Evolutionary conservation across 2,888 invertebrate species (phyloP), one percentile per base, ranked within the genome.

Genomic region (Hydroisotoma schaefferi): DNA sequence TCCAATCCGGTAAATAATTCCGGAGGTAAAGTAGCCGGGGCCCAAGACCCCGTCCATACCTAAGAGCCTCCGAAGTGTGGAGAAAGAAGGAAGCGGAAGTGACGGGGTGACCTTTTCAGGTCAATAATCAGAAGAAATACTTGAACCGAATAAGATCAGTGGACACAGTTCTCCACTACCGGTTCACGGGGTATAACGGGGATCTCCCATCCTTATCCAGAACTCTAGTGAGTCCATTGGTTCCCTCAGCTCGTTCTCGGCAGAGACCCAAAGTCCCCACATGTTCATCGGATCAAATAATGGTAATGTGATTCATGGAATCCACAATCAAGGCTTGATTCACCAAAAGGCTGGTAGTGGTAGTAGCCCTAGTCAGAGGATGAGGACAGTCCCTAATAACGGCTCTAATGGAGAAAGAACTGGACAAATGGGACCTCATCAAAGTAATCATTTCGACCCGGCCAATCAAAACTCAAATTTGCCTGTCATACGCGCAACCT

Each of bases 1-100:
- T n/a, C n/a, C n/a, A n/a, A n/a, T n/a, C n/a, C n/a, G n/a, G n/a
- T n/a, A n/a, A n/a, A n/a, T n/a, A n/a, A n/a, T n/a, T n/a, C n/a
- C n/a, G 47, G 55, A 44, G 59, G 61, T 54, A 61, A 63, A 47
- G 55, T 60, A n/a, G 63, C 63, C 15, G 59, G 63, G 22, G 55
- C 70, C 3, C 67, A 61, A 25, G 64, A 59, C 57, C 72, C 70
- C 18, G 67, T 72, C 23, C 72, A 72, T 48, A 49, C n/a, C n/a
- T 64, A 56, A 68, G 62, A 56, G 73, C 70, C n/a, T 69, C 64
- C 2, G 73, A 71, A 46, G 73, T 74, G 55, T 74, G 74, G 74
- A 64, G 73, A 54, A 70, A 70, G 58, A 73, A 72, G 53, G 73
- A 74, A 37, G 67, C 67, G n/a, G 69, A 71, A 55, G 60, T 59